Evolutionary conservation across 2,888 invertebrate genomes (phyloP).

Genomic region (Lissocephala sabroskyi): DNA sequence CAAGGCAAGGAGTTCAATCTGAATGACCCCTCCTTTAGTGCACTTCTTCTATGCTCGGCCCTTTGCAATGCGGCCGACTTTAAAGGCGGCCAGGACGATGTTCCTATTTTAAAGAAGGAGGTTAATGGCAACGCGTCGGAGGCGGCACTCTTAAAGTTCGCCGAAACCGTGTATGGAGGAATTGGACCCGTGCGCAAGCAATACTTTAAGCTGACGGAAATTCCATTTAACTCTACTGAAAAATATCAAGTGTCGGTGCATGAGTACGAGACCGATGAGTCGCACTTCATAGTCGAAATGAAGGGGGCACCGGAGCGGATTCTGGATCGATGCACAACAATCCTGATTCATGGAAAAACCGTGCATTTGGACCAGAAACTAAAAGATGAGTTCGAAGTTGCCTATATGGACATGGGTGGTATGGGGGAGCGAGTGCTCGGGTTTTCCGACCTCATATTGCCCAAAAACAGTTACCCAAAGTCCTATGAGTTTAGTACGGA

Average conservation of each 20-base stretch:
- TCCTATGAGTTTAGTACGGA: conserved; percentile 93
- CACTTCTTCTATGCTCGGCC: conserved; percentile 92
- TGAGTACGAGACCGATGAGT: conserved; percentile 90
- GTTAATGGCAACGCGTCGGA: conserved; percentile 95
- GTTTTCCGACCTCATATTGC: conserved; percentile 92
- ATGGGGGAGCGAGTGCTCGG: conserved; percentile 91
- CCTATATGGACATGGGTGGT: conserved; percentile 89
- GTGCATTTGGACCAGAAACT: conserved; percentile 57
- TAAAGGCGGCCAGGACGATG: conserved; percentile 92
- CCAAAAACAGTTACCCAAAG: conserved; percentile 90
- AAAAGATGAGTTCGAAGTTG: conserved; percentile 94
- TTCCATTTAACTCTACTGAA: conserved; percentile 95
- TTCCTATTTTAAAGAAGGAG: conserved; percentile 92
- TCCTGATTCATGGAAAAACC: conserved; percentile 85
- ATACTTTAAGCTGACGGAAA: conserved; percentile 90
- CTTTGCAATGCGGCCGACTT: conserved; percentile 98
- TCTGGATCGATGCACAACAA: conserved; percentile 89
- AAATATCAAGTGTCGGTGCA: conserved; percentile 96
- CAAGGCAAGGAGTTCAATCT: conserved; percentile 92
- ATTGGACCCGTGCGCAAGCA: conserved; percentile 84
- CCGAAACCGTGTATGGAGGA: conserved; percentile 90
- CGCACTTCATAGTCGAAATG: conserved; percentile 92
- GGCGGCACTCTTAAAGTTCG: conserved; percentile 91
- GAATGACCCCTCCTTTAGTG: conserved; percentile 84
- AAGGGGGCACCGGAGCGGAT: conserved; percentile 98